Base-by-base conservation (phyloP, 2,888 invertebrate genomes). In the Drosophila lacicola region DNA sequence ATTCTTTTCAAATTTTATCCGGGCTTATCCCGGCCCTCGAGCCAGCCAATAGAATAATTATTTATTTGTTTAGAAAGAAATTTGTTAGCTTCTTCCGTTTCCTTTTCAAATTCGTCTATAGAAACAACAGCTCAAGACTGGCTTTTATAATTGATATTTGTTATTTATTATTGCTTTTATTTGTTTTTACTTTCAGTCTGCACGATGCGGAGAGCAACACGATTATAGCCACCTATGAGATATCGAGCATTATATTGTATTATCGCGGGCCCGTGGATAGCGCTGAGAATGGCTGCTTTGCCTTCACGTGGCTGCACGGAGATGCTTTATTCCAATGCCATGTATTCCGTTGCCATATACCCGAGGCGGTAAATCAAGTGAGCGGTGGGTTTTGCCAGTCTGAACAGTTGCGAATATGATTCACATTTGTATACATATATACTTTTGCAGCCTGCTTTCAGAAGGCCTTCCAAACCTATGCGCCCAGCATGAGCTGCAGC, bases 251-350 rank as follows among this genome's bases (percentile, higher is more conserved):
- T 78, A 94, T 98, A 71, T 98, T 98, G 93, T 99, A 98, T 93
- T 98, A 98, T 8, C 96, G 98, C 51, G 99, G 99, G 8, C 95
- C 95, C 36, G 94, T 95, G 11, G 96, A 96, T 49, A 96, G 96
- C 19, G 94, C 95, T 0, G 98, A 98, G 86, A 95, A 96, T 0
- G 95, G 97, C n/a, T 99, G 99, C 93, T 99, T 99, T 93, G 99
- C 99, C 9, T 99, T 99, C 93, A 99, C 99, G 0, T 98, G 98
- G 95, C 96, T 98, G 50, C 98, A 98, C 91, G 98, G 98, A 1
- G 97, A 97, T 87, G 96, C 96, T 36, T 96, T 98, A 71, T 98
- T 98, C 92, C 97, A 98, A 92, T 99, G 99, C 93, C 99, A 99
- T 93, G 98, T 98, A 50, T 99, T 99, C 93, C 95, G 98, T 65